Conservation (phyloP, 2,113 vertebrate genomes). For the Pteruthius melanotis region DNA sequence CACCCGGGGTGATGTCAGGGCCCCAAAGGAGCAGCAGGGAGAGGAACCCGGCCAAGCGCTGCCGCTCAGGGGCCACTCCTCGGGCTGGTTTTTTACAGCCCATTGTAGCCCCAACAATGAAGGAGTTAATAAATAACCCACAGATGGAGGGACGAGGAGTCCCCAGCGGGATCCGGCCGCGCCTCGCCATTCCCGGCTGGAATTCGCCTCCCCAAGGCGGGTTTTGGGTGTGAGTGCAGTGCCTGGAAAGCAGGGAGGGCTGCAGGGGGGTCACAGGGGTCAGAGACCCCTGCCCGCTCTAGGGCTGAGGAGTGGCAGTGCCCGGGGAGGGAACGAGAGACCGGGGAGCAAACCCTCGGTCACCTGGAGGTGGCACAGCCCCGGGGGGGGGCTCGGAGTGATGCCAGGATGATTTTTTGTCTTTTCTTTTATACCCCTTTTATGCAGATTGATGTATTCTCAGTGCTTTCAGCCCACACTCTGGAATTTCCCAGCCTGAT, state of each 20-base stretch:
- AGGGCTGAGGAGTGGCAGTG: neutral
- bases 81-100: neutral
- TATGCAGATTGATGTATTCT: too few species aligned
- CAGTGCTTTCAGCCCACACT: too few species aligned
- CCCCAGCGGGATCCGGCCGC: rapidly evolving
- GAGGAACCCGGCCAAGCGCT: neutral
- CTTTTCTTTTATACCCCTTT: too few species aligned
- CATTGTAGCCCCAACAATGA: neutral
- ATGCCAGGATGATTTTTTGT: too few species aligned
- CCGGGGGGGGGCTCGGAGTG: too few species aligned
- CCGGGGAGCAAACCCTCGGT: too few species aligned
- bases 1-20: rapidly evolving
- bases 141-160: rapidly evolving
- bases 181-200: rapidly evolving
- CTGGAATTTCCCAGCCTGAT: too few species aligned
- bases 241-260: neutral
- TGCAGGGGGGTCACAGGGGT: neutral
- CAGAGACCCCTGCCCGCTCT: neutral
- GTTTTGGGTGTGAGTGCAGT: too few species aligned
- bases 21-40: neutral
- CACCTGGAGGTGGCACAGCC: too few species aligned
- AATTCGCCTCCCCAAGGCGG: neutral
- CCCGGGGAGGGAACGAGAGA: neutral
- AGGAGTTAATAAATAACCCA: neutral
- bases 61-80: neutral